Evolutionary conservation across 2,888 invertebrate species (phyloP).

Genomic region (Patella caerulea): DNA sequence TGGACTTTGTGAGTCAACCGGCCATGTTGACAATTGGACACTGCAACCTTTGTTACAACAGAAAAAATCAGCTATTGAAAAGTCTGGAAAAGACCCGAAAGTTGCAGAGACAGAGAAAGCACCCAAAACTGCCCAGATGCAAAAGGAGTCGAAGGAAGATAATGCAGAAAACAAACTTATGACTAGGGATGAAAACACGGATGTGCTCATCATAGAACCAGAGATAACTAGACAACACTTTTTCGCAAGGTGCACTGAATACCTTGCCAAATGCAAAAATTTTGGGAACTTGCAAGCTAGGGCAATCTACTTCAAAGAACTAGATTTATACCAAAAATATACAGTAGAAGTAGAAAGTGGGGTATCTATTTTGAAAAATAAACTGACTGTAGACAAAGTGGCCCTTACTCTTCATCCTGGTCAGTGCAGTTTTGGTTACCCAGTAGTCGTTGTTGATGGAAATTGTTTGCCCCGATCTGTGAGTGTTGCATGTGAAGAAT

Average conservation of each 20-base stretch:
- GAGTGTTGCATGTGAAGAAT: slow-evolving; percentile 25
- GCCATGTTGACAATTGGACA: too few relatives aligned
- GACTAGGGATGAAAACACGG: too few relatives aligned
- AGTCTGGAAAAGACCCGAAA: too few relatives aligned
- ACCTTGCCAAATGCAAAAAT: slow-evolving; percentile 8
- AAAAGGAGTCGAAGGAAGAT: too few relatives aligned
- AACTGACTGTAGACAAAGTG: background rate
- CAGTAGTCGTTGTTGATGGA: slow-evolving; percentile 22
- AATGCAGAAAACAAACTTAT: too few relatives aligned
- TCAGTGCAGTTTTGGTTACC: background rate
- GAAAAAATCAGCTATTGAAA: too few relatives aligned
- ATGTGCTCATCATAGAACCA: too few relatives aligned
- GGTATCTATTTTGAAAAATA: background rate
- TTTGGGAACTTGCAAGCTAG: background rate
- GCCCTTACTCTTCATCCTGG: background rate
- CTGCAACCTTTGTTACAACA: too few relatives aligned
- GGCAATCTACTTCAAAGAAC: background rate
- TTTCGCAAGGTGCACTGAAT: background rate
- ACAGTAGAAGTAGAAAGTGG: background rate
- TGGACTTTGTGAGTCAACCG: too few relatives aligned
- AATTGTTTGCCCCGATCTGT: slow-evolving; percentile 34
- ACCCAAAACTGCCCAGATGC: too few relatives aligned
- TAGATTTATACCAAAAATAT: background rate
- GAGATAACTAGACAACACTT: background rate
- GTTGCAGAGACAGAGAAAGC: too few relatives aligned